Conservation (phyloP, 2,113 vertebrate genomes). For the Stercorarius parasiticus region DNA sequence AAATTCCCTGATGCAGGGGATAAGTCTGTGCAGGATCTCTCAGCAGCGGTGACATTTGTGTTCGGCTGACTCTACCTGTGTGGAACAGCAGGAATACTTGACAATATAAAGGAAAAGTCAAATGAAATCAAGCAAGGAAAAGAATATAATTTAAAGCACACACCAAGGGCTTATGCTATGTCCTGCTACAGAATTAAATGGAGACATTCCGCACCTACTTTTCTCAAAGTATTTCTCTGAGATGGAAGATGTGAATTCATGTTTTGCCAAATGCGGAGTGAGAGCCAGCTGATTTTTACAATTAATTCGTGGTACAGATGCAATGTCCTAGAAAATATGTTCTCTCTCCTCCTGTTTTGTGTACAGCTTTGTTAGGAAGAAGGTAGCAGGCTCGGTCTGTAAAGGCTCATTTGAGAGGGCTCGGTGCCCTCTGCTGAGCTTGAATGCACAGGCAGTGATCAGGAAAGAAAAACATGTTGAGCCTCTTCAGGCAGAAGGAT, state of each 20-base stretch:
- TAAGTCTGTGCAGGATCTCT: neutral
- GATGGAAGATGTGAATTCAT: neutral
- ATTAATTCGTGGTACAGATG: neutral
- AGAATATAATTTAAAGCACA: neutral
- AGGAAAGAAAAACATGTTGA: neutral
- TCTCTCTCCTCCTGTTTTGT: neutral
- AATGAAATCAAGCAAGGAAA: neutral
- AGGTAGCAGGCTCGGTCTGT: neutral
- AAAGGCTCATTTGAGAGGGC: neutral
- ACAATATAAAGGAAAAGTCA: neutral
- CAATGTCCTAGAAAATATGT: neutral
- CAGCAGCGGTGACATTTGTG: neutral
- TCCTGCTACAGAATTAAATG: neutral
- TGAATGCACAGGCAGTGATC: neutral
- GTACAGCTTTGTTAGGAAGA: neutral
- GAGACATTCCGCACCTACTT: neutral
- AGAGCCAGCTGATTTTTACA: neutral
- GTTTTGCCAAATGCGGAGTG: neutral
- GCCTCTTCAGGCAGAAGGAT: neutral
- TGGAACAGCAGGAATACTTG: neutral
- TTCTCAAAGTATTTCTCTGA: neutral
- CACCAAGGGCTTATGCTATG: neutral
- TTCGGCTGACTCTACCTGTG: neutral
- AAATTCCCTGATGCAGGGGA: neutral
- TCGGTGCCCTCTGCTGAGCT: slow-evolving; percentile 1